Base-by-base conservation (phyloP, 2,797 vertebrate species). In the Borostomias antarcticus region DNA sequence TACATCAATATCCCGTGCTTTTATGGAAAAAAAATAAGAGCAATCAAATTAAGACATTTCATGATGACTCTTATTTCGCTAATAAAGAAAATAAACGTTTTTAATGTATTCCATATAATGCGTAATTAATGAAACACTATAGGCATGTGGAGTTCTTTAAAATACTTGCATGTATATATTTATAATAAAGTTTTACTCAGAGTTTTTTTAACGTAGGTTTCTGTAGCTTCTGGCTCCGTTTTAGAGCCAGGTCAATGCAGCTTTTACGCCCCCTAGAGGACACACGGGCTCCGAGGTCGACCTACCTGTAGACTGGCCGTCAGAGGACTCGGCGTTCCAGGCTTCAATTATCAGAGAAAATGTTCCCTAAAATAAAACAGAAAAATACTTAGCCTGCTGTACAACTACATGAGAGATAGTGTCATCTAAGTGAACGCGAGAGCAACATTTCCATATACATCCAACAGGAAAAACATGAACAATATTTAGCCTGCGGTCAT, bases 341-440 rank as follows among this genome's bases (percentile, higher is more conserved):
- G 92, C 92, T 65, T 97, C 95, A 0, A 96, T 86, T 56, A 95
- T 93, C 68, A 97, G 85, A 1, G 92, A 95, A 75, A 96, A 95
- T 0, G 83, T 90, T 5, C 92, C 94, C 95, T 97, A 77, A 1
- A 62, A 60, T 0, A 1, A 33, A 48, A 43, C 48, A 56, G 35
- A n/a, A 25, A 45, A 48, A 61, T 25, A 50, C 5, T 58, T 32
- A 8, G 21, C 9, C 17, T 30, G 15, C 11, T 28, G 35, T 26
- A 17, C 60, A 33, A 30, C 5, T 6, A 8, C 11, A 30, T 17
- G 25, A 25, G 10, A 52, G 26, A 9, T 10, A 7, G 4, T 56
- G 53, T 15, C 7, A 56, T 26, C 30, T 2, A 56, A n/a, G n/a
- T n/a, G n/a, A n/a, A n/a, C n/a, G n/a, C n/a, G n/a, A n/a, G n/a